These are phyloP conservation scores for Calyptommatus sinebrachiatus DNA, from an alignment of 2,113 vertebrate genomes.

Conservation along the genomic window DNA sequence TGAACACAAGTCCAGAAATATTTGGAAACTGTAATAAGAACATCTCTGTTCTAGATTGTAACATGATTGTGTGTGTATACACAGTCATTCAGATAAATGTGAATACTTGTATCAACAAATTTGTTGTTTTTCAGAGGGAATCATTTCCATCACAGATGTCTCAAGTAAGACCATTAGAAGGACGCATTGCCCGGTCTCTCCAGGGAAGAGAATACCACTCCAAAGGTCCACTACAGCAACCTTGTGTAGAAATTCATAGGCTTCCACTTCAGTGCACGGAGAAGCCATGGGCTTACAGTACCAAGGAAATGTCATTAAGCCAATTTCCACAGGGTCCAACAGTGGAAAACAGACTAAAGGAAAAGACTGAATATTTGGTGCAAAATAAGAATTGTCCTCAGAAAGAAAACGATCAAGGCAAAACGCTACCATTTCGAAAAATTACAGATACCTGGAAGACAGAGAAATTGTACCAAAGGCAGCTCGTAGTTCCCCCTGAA, in stretches of 20 bases:
- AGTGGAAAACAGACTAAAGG: conserved; percentile 44
- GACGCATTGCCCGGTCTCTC: conserved; percentile 51
- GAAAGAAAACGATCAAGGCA: conserved; percentile 28
- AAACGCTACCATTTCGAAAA: conserved; percentile 42
- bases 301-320: conserved; percentile 5
- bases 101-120: neutral
- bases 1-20: neutral
- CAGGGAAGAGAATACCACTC: conserved; percentile 37
- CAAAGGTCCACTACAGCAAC: conserved; percentile 25
- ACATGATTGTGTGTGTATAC: no score
- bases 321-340: conserved; percentile 19
- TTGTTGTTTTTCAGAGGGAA: conserved; percentile 52
- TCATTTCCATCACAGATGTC: conserved; percentile 60
- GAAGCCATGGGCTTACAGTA: conserved; percentile 28
- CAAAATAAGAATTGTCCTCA: conserved; percentile 13
- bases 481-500: conserved; percentile 46
- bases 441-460: conserved; percentile 59
- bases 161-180: conserved; percentile 64
- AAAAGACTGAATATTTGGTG: conserved; percentile 31
- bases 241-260: conserved; percentile 24
- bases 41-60: neutral
- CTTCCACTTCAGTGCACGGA: conserved; percentile 34
- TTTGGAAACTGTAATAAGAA: neutral
- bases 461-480: conserved; percentile 52
- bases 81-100: neutral